These are phyloP conservation scores for Fukomys damarensis DNA, from an alignment of 2,113 vertebrate species.

Conservation along the genomic window DNA sequence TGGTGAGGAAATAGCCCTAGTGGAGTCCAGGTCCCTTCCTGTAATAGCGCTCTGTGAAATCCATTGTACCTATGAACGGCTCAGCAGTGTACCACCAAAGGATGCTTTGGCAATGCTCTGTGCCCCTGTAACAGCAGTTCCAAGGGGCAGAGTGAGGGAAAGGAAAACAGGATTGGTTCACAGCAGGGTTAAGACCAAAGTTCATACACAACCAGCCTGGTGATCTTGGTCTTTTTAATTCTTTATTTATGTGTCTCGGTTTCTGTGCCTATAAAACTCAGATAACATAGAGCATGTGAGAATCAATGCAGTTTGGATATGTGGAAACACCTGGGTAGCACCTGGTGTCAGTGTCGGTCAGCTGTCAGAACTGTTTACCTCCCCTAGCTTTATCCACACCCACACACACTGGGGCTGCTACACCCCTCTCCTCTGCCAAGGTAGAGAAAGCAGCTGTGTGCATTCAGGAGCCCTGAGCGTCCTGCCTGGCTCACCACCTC, in stretches of 20 bases:
- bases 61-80: no score
- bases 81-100: accelerated
- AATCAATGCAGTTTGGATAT: accelerated
- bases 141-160: accelerated
- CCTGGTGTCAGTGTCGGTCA: no score
- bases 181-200: neutral
- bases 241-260: neutral
- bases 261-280: neutral
- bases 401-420: accelerated
- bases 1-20: neutral
- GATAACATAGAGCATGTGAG: neutral
- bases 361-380: neutral
- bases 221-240: neutral
- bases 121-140: accelerated
- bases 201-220: neutral
- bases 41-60: no score
- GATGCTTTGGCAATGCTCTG: accelerated
- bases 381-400: accelerated
- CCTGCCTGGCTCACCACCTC: neutral
- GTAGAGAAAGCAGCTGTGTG: neutral
- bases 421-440: accelerated
- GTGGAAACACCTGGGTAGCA: neutral
- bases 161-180: neutral
- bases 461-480: neutral
- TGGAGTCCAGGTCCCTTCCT: no score